A percentile compares a stretch with the other conserved stretches of the same genome.
Evolutionary conservation across 2,113 vertebrate genomes (phyloP).

Genomic region (Amphiprion percula): DNA sequence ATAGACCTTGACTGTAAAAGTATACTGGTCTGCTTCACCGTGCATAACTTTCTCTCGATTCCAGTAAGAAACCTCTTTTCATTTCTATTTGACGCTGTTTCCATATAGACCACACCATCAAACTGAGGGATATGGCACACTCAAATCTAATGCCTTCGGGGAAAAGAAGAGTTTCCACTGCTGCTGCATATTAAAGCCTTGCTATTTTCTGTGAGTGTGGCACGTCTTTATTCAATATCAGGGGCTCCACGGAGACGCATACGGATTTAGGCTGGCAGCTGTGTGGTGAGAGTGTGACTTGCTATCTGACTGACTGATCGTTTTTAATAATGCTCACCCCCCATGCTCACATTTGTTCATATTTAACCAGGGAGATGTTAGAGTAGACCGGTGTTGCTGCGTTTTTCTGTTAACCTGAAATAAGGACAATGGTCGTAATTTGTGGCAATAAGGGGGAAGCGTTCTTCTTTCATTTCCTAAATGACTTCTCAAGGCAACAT

Average conservation of each 20-base stretch:
- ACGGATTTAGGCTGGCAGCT: slow-evolving; percentile 63
- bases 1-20: not conserved
- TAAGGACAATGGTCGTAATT: slow-evolving; percentile 45
- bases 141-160: slow-evolving; percentile 41
- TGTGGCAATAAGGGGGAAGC: slow-evolving; percentile 24
- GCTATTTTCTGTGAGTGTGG: slow-evolving; percentile 60
- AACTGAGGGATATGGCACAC: slow-evolving; percentile 23
- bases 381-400: slow-evolving; percentile 32
- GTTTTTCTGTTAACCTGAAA: slow-evolving; percentile 46
- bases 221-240: slow-evolving; percentile 65
- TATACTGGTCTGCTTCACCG: not conserved
- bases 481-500: slow-evolving; percentile 13
- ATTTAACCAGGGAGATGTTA: slow-evolving; percentile 58
- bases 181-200: slow-evolving; percentile 49
- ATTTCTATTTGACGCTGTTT: slow-evolving; percentile 31
- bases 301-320: slow-evolving; percentile 74
- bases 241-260: slow-evolving; percentile 54
- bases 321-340: slow-evolving; percentile 71
- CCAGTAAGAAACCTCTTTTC: slow-evolving; percentile 9
- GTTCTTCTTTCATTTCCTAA: not conserved
- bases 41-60: slow-evolving; percentile 1
- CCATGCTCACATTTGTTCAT: slow-evolving; percentile 58
- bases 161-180: slow-evolving; percentile 24
- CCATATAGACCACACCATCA: slow-evolving; percentile 41
- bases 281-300: slow-evolving; percentile 42